Evolutionary conservation across 2,797 vertebrate species (phyloP), one percentile per base, ranked within the genome.

Genomic region (Clarias laeviceps): DNA sequence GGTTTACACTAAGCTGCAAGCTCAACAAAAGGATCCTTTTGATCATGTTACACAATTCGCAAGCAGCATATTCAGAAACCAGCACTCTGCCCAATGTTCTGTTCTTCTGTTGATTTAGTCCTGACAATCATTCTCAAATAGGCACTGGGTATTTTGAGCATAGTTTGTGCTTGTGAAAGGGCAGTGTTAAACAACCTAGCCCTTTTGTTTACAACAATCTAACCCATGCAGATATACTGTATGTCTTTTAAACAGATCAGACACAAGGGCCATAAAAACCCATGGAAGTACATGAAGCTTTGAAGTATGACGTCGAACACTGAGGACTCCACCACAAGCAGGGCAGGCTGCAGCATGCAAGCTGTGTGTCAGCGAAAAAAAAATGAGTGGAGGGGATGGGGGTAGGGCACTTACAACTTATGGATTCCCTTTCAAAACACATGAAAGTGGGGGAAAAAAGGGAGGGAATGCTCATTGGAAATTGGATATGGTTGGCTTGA

Each of bases 211-310:
- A 93, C 87, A 91, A 89, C 88, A 90, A 80, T 87, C 50, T 61
- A 91, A 93, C 92, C 91, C 90, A 88, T 91, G 91, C 92, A 92
- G 93, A 94, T 92, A 90, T 88, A 50, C 45, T 50, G 45, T 50
- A 91, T 90, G 91, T 90, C 91, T 94, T 94, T 93, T 91, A 94
- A 94, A 95, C 93, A 94, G 92, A 93, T 93, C 91, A 93, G 91
- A 90, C 84, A 91, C 62, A 90, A 91, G 91, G 91, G 89, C 88
- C 86, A 87, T 91, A 90, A 94, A 94, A 88, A 89, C 91, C 88
- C 80, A 22, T n/a, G 76, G 91, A 92, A 89, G 89, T 89, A 87
- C 90, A 93, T 76, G 88, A 78, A 85, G 87, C 92, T 94, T 94
- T 95, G 93, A 94, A 92, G 93, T 90, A 91, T 91, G 94, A 94